Evolutionary conservation across 1,140 invertebrate genomes (phyloP).

Genomic region (Drosophila equinoxialis): DNA sequence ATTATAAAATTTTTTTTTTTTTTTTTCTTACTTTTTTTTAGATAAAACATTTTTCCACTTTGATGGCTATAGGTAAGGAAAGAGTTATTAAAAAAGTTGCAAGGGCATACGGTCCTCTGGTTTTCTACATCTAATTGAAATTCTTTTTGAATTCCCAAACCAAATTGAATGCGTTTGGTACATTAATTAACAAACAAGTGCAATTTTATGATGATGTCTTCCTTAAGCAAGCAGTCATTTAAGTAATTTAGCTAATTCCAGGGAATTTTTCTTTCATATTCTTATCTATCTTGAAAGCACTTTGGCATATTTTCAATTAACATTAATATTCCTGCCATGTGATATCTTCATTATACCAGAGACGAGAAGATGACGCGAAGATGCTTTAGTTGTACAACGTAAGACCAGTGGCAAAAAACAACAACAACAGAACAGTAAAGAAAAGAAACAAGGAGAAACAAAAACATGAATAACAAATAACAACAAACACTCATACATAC

Average conservation of each 20-base stretch:
- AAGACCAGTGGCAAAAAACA: conserved; percentile 59
- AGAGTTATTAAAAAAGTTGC: too few relatives aligned
- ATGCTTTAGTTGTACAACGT: conserved; percentile 25
- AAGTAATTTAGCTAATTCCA: conserved; percentile 36
- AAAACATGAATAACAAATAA: conserved; percentile 34
- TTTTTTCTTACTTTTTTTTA: too few relatives aligned
- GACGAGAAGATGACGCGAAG: conserved; percentile 11
- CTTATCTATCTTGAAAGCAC: conserved; percentile 21
- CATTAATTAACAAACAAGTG: neutral
- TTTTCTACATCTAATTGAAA: neutral
- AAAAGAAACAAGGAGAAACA: conserved; percentile 24
- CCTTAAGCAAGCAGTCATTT: conserved; percentile 5
- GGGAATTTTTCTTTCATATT: conserved; percentile 12
- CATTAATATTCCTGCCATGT: conserved; percentile 57
- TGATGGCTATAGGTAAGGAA: too few relatives aligned
- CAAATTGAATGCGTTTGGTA: neutral
- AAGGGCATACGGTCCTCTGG: too few relatives aligned
- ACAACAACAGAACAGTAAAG: conserved; percentile 9
- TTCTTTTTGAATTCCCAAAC: neutral
- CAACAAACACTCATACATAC: neutral
- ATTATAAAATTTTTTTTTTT: too few relatives aligned
- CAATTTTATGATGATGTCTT: neutral
- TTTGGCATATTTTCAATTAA: conserved; percentile 57
- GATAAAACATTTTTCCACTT: too few relatives aligned
- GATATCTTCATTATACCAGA: conserved; percentile 66